Base-by-base conservation (phyloP, 2,797 vertebrate species). In the Chaetodon trifasciatus region DNA sequence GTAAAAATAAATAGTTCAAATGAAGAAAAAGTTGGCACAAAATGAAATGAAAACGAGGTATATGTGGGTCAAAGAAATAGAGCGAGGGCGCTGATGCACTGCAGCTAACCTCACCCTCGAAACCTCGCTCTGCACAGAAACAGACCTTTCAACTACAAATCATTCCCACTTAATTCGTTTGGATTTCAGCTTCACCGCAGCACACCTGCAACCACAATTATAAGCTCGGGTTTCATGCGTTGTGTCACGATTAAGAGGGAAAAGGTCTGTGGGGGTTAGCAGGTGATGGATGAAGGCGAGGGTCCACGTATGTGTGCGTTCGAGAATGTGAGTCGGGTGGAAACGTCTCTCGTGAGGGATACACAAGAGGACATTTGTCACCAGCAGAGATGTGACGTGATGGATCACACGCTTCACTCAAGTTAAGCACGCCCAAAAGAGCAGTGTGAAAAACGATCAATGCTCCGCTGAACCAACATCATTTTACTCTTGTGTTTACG, bases 291-390 rank as follows among this genome's bases (percentile, higher is more conserved):
- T 84, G 28, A 32, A 32, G 56, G 75, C 0, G 15, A 47, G 16
- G 37, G 49, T 69, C 17, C 65, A 55, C 1, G 0, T 62, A 24
- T 39, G 44, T 2, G 15, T 44, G 35, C 56, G 57, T 13, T 21
- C 5, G 21, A 42, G 15, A 2, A 42, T 62, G 24, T 49, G 61
- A 49, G 56, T 82, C 58, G 69, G 74, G 74, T 63, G 74, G 64
- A 58, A 82, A 79, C 44, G 66, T 80, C 66, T 86, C 62, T 39
- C 47, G 55, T 32, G 76, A 55, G 53, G 64, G 72, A 81, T 46
- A 61, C 69, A 79, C 70, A 66, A 7, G 4, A 24, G 89, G 82
- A 67, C 71, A 86, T 92, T 89, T 78, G 76, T 93, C 89, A 90
- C 86, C 70, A 40, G 78, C 78, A 72, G 77, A 21, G 12, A 58